A percentile compares a stretch with the other conserved stretches of the same genome.
phyloP scores from a whole-genome alignment of 2,888 invertebrate genomes.

The Meandrusa payeni region DNA sequence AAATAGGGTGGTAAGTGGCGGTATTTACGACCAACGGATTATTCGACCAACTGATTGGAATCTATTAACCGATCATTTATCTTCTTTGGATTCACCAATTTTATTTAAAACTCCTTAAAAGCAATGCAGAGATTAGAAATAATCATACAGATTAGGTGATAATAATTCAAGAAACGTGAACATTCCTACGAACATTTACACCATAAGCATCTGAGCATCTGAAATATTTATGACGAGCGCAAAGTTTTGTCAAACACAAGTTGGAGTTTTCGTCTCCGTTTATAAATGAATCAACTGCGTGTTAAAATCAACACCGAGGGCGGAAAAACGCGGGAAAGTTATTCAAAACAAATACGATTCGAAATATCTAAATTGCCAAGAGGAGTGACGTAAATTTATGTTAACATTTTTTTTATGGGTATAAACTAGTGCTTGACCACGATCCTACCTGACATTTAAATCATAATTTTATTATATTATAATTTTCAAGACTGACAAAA shows the following conservation, averaged over 20 bases:
- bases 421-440: too few species aligned
- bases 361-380: constrained; percentile 13
- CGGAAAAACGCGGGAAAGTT: constrained; percentile 13
- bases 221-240: constrained; percentile 23
- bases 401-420: too few species aligned
- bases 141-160: not conserved
- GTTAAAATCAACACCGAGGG: constrained; percentile 23
- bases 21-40: too few species aligned
- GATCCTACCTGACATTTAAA: too few species aligned
- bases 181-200: not conserved
- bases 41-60: too few species aligned
- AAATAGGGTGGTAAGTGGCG: too few species aligned
- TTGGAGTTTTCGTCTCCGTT: constrained; percentile 22
- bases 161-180: constrained; percentile 8
- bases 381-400: not conserved
- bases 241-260: constrained; percentile 20
- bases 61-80: too few species aligned
- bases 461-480: too few species aligned
- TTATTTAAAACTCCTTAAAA: too few species aligned
- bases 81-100: too few species aligned
- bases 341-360: constrained; percentile 12
- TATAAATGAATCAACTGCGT: constrained; percentile 25
- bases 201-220: constrained; percentile 10
- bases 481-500: too few species aligned
- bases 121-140: not conserved